Conservation (phyloP, 2,113 vertebrate genomes). For the Gallinago paraguaiae region DNA sequence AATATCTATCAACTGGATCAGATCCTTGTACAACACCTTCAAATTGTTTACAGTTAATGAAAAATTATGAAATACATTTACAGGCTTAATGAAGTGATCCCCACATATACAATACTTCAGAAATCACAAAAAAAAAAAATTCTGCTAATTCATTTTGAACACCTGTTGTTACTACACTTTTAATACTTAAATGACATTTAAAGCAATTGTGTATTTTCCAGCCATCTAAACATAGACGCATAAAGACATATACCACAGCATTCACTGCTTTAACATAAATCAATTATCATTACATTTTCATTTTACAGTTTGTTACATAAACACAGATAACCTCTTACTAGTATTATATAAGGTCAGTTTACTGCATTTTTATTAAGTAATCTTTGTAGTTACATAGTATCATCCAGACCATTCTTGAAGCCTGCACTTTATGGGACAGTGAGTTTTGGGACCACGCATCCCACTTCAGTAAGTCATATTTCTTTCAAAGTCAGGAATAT, state of each 20-base stretch:
- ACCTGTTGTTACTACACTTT: constrained; percentile 10
- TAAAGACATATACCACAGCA: constrained; percentile 44
- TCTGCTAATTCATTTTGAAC: constrained; percentile 1
- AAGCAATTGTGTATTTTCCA: constrained; percentile 22
- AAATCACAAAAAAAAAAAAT: not conserved
- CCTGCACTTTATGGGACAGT: not conserved
- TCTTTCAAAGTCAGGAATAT: constrained; percentile 15
- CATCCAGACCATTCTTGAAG: constrained; percentile 19
- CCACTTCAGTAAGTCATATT: not conserved
- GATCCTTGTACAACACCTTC: not conserved
- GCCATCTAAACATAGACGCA: constrained; percentile 40
- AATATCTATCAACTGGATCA: not conserved
- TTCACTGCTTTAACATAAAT: constrained; percentile 60
- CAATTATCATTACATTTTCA: not conserved
- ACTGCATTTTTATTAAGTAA: constrained; percentile 23
- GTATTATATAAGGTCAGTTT: not conserved
- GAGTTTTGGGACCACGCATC: not conserved
- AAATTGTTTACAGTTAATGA: not conserved
- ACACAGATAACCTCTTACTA: constrained; percentile 27
- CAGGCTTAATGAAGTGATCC: constrained; percentile 8
- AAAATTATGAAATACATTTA: not conserved
- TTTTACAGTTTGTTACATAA: constrained; percentile 58
- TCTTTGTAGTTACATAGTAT: constrained; percentile 14
- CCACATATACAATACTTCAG: not conserved
- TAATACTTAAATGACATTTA: constrained; percentile 35